phyloP scores from a whole-genome alignment of 2,113 vertebrate species.

The Lipotes vexillifer region DNA sequence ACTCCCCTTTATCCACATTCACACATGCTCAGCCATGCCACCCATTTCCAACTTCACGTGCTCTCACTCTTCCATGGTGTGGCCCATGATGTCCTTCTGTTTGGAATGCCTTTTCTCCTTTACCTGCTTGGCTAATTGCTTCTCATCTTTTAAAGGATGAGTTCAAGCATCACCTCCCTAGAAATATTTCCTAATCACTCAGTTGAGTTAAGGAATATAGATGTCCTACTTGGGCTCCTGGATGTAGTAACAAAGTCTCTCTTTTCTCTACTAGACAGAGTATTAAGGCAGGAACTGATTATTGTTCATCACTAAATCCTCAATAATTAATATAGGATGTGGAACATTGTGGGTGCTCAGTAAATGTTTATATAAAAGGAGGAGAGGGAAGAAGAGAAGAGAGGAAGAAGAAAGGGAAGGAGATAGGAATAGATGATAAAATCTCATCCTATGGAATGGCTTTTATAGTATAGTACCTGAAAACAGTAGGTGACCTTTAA shows the following conservation, averaged over 20 bases:
- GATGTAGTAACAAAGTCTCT: neutral
- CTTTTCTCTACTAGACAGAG: neutral
- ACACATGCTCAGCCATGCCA: neutral
- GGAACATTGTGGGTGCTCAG: neutral
- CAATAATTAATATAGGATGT: neutral
- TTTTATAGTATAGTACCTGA: neutral
- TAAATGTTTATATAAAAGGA: neutral
- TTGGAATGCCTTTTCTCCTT: neutral
- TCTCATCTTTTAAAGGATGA: neutral
- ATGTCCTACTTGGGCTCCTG: neutral
- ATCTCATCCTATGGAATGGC: neutral
- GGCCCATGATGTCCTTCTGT: neutral
- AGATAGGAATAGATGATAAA: neutral
- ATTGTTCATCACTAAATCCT: neutral
- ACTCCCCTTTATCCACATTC: neutral
- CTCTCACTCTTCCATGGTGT: neutral
- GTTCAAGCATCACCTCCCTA: neutral
- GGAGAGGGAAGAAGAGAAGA: neutral
- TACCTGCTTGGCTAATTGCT: neutral
- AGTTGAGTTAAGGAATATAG: neutral
- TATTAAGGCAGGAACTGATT: neutral
- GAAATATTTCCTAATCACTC: neutral
- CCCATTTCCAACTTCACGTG: neutral
- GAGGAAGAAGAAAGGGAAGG: neutral
- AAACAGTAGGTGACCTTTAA: constrained; percentile 22